Evolutionary conservation across 2,113 vertebrate species (phyloP).

Genomic region (Cromileptes altivelis): DNA sequence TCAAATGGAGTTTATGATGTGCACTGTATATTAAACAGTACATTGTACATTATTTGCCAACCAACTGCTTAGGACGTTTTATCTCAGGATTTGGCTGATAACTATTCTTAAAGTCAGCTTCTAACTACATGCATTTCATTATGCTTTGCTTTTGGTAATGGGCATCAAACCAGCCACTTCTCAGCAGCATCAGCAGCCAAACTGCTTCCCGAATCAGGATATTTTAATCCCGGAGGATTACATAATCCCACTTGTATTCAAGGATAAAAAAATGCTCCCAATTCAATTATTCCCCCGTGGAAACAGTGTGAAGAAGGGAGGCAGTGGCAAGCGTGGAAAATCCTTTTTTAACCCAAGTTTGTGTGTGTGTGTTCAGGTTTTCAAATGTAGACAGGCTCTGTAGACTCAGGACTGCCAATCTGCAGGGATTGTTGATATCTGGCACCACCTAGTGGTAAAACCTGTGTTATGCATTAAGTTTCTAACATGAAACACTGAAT

Average conservation of each 20-base stretch:
- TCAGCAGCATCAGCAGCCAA: conserved; percentile 7
- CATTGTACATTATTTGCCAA: not conserved
- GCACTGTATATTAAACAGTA: not conserved
- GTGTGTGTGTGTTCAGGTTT: conserved; percentile 15
- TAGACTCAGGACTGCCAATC: not conserved
- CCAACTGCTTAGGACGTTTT: not conserved
- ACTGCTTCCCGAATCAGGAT: not conserved
- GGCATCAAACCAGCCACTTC: conserved; percentile 14
- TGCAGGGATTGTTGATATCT: conserved; percentile 19
- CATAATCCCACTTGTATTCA: conserved; percentile 25
- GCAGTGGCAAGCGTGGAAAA: conserved; percentile 21
- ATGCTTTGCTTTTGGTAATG: not conserved
- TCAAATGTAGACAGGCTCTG: not conserved
- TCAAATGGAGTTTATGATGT: not conserved
- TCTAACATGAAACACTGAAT: not conserved
- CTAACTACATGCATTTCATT: not conserved
- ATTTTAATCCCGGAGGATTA: conserved; percentile 55
- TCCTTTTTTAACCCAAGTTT: conserved; percentile 18
- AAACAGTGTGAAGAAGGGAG: conserved; percentile 32
- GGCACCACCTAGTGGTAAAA: conserved; percentile 52
- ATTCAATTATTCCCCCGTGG: conserved; percentile 41
- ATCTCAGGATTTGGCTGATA: not conserved
- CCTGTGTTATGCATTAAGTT: not conserved
- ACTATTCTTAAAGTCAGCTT: not conserved
- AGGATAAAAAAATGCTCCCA: conserved; percentile 36